Evolutionary conservation across 2,797 vertebrate species (phyloP), one percentile per base, ranked within the genome.

Genomic region (Dryobates pubescens): DNA sequence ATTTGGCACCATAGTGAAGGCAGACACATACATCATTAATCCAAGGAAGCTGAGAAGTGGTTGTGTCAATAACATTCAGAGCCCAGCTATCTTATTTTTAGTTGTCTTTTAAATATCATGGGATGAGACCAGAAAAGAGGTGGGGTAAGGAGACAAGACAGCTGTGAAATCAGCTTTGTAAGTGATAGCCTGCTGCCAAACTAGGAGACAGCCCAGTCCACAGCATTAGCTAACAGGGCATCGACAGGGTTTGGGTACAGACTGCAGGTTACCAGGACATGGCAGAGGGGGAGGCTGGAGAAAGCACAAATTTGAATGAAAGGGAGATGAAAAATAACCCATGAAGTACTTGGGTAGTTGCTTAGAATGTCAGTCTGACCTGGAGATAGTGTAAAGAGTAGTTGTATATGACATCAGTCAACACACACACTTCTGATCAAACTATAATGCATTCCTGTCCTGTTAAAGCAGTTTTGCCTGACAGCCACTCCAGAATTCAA

Each of bases 241-340:
- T 14, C 43, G 68, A 3, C 32, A 49, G 53, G 43, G 41, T 8
- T 68, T 36, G 34, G 62, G 27, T 2, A 36, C 16, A 26, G 62
- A 34, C 58, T 43, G 53, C 30, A 7, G 29, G 23, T 30, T 38
- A 43, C 61, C 70, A 58, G 69, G 63, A n/a, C 22, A 2, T 14
- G 38, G 24, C 32, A 16, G 53, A 38, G 54, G 13, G 13, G 29
- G 11, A 75, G 54, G 30, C 41, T 65, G 57, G 23, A 36, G n/a
- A n/a, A 19, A 47, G 3, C 0, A 0, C 1, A 3, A 61, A 13
- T 20, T 9, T 9, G 23, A 20, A 41, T 0, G 0, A 32, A 32
- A 67, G 47, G 18, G 17, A 20, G 34, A 14, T 70, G 57, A 36
- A 30, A 59, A 75, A 41, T 24, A 58, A 13, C 22, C 22, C 30